These are phyloP conservation scores for Drosophila melanosoma DNA, from an alignment of 2,888 invertebrate genomes.

Conservation along the genomic window DNA sequence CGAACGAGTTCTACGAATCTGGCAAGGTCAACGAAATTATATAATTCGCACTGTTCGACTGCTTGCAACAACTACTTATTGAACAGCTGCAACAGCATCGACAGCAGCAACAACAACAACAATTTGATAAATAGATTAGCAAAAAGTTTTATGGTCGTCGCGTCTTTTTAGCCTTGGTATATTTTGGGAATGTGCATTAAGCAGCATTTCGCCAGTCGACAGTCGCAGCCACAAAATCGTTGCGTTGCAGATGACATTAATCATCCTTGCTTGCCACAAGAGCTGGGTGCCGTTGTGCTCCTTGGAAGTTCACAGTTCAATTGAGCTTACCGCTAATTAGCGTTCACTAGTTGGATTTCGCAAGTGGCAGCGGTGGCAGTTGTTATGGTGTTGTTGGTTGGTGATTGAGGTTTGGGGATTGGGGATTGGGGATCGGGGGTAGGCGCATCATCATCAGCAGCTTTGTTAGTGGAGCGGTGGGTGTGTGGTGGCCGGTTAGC, in stretches of 20 bases:
- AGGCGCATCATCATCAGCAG: constrained; percentile 1
- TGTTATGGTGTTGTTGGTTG: background rate
- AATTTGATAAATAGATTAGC: constrained; percentile 70
- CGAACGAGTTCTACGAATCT: constrained; percentile 31
- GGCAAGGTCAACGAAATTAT: constrained; percentile 42
- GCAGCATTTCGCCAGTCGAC: constrained; percentile 32
- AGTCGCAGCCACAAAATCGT: constrained; percentile 26
- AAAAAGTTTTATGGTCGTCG: constrained; percentile 54
- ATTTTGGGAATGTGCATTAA: constrained; percentile 30
- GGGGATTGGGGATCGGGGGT: background rate
- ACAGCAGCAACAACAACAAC: constrained; percentile 38
- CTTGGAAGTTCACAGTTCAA: constrained; percentile 75
- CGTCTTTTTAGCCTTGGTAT: constrained; percentile 40
- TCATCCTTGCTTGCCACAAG: constrained; percentile 36
- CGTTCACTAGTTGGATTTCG: constrained; percentile 1
- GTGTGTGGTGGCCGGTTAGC: background rate
- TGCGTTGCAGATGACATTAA: constrained; percentile 44
- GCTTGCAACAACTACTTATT: constrained; percentile 45
- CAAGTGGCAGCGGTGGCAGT: background rate
- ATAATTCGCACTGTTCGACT: constrained; percentile 18
- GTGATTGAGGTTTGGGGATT: background rate
- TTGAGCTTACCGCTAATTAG: constrained; percentile 75
- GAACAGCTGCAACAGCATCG: constrained; percentile 5
- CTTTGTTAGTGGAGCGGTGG: background rate
- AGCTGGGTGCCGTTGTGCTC: constrained; percentile 14